Conservation (phyloP, 2,888 invertebrate genomes). For the Seira musarum region DNA sequence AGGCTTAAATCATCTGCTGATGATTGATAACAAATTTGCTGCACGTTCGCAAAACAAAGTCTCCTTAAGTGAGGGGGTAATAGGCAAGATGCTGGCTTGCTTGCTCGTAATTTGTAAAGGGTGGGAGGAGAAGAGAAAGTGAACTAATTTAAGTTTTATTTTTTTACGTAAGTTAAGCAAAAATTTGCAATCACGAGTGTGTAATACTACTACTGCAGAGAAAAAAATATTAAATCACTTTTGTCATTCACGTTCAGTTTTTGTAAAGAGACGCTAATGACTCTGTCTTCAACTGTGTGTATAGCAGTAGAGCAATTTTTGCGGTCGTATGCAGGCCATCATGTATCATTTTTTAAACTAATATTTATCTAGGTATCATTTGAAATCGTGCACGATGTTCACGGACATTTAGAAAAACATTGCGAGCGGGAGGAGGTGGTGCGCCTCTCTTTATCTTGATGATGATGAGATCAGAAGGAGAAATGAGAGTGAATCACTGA, state of each 20-base stretch:
- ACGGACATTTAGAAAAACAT: conserved; percentile 30
- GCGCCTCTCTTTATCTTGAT: conserved; percentile 9
- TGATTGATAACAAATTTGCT: too few relatives aligned
- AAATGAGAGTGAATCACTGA: too few relatives aligned
- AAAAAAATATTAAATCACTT: conserved; percentile 51
- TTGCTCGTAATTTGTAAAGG: too few relatives aligned
- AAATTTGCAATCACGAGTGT: neutral
- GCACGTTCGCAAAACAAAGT: too few relatives aligned
- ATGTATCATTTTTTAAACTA: too few relatives aligned
- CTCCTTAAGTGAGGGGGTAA: too few relatives aligned
- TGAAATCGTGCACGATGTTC: conserved; percentile 17
- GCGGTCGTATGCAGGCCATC: too few relatives aligned
- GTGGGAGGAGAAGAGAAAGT: conserved; percentile 33
- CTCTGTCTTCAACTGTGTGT: conserved; percentile 38
- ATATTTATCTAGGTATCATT: conserved; percentile 31
- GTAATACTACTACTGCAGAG: neutral
- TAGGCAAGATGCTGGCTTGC: too few relatives aligned
- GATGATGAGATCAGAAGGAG: conserved; percentile 22
- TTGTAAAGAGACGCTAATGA: conserved; percentile 41
- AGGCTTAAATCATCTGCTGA: conserved; percentile 24
- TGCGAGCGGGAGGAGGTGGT: conserved; percentile 23
- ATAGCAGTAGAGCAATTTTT: too few relatives aligned
- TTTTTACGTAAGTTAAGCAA: conserved; percentile 6
- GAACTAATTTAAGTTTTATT: conserved; percentile 17
- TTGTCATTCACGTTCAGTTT: conserved; percentile 32